Conservation (phyloP, 2,113 vertebrate genomes). For the Stercorarius parasiticus region DNA sequence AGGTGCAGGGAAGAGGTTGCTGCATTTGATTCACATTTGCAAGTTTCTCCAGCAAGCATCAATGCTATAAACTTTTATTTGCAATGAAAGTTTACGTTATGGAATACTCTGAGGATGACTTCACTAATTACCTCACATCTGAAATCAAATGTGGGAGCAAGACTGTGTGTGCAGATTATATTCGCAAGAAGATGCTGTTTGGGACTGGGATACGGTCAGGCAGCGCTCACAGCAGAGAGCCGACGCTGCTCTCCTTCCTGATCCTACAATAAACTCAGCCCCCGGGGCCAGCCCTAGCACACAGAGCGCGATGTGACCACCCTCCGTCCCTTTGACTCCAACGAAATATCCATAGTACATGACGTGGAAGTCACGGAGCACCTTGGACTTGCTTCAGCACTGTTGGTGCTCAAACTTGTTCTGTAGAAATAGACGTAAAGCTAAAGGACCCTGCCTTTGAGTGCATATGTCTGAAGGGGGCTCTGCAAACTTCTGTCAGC, state of each 20-base stretch:
- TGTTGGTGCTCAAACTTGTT: not conserved
- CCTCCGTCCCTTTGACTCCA: not conserved
- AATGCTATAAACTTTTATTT: not conserved
- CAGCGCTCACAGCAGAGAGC: not conserved
- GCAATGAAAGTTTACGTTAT: not conserved
- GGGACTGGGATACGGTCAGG: accelerated
- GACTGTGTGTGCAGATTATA: not conserved
- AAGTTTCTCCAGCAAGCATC: not conserved
- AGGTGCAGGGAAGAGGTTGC: not conserved
- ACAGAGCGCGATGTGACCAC: not conserved
- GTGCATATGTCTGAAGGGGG: not conserved
- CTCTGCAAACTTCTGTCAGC: not conserved
- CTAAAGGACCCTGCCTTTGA: not conserved
- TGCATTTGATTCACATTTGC: not conserved
- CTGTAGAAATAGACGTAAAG: not conserved
- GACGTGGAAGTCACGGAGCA: not conserved
- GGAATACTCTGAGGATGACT: not conserved
- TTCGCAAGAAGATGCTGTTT: not conserved
- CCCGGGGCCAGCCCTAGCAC: not conserved
- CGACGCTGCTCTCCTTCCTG: not conserved
- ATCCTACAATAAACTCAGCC: accelerated
- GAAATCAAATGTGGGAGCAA: not conserved
- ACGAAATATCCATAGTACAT: not conserved
- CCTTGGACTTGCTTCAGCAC: not conserved
- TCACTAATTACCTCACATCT: not conserved